Conservation (phyloP, 2,888 invertebrate genomes). For the Heliconius ethilla region DNA sequence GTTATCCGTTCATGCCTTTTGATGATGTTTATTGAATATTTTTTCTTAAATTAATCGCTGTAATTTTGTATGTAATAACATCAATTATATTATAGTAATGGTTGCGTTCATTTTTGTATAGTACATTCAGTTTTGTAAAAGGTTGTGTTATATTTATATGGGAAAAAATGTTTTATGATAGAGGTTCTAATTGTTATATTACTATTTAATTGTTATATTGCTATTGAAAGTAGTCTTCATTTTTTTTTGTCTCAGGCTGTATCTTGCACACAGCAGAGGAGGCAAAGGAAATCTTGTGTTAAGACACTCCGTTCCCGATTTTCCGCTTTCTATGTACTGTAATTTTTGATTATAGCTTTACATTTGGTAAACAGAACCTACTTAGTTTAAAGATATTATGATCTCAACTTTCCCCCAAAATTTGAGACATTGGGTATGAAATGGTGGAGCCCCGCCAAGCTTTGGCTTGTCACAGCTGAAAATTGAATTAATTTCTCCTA, state of each 20-base stretch:
- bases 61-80: slow-evolving; percentile 27
- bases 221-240: too few species aligned
- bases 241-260: too few species aligned
- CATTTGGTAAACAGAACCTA: too few species aligned
- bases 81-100: neutral
- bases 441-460: neutral
- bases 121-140: neutral
- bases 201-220: too few species aligned
- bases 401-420: neutral
- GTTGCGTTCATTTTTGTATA: slow-evolving; percentile 1
- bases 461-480: neutral
- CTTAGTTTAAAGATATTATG: neutral
- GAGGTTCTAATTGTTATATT: neutral
- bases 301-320: neutral
- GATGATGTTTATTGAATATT: slow-evolving; percentile 26
- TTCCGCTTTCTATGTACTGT: too few species aligned
- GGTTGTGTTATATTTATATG: neutral
- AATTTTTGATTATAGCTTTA: too few species aligned
- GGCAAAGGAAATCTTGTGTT: too few species aligned
- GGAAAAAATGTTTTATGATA: neutral
- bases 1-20: slow-evolving; percentile 28
- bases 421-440: neutral
- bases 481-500: neutral
- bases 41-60: slow-evolving; percentile 5
- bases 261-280: too few species aligned